These are phyloP conservation scores for Sympetrum striolatum DNA, from an alignment of 2,888 invertebrate genomes.

Conservation along the genomic window DNA sequence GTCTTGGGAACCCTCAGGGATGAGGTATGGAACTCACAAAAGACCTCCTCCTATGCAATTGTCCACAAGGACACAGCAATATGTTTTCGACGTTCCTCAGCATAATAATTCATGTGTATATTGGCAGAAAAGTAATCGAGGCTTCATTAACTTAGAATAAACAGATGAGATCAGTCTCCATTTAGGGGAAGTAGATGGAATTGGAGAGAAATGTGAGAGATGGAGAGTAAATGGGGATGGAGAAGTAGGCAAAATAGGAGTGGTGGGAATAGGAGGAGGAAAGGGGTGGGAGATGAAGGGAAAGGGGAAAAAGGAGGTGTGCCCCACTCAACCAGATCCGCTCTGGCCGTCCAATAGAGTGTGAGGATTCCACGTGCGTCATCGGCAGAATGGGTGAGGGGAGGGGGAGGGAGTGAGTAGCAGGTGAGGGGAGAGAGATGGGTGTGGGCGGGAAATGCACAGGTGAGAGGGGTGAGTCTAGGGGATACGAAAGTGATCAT, in stretches of 20 bases:
- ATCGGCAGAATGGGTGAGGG: not conserved
- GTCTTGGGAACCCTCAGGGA: too few relatives aligned
- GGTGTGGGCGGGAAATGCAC: not conserved
- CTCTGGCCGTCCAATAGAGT: constrained; percentile 34
- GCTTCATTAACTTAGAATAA: too few relatives aligned
- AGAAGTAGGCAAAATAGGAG: not conserved
- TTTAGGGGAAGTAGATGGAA: not conserved
- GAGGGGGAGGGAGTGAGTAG: not conserved
- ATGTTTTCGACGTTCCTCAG: too few relatives aligned
- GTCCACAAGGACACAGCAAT: too few relatives aligned
- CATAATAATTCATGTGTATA: too few relatives aligned
- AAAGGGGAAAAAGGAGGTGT: constrained; percentile 8
- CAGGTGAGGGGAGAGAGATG: not conserved
- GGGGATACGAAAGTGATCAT: not conserved
- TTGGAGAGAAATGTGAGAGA: not conserved
- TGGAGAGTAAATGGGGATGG: not conserved
- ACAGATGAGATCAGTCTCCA: too few relatives aligned
- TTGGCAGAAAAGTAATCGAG: too few relatives aligned
- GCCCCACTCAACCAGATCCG: constrained; percentile 30
- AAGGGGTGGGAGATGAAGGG: not conserved
- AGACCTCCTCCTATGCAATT: too few relatives aligned
- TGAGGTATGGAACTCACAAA: too few relatives aligned
- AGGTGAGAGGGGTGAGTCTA: not conserved
- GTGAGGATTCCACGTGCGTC: constrained; percentile 35
- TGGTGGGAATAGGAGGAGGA: not conserved